These are phyloP conservation scores for Pomacea maculata DNA, from an alignment of 1,140 invertebrate species.

Conservation along the genomic window DNA sequence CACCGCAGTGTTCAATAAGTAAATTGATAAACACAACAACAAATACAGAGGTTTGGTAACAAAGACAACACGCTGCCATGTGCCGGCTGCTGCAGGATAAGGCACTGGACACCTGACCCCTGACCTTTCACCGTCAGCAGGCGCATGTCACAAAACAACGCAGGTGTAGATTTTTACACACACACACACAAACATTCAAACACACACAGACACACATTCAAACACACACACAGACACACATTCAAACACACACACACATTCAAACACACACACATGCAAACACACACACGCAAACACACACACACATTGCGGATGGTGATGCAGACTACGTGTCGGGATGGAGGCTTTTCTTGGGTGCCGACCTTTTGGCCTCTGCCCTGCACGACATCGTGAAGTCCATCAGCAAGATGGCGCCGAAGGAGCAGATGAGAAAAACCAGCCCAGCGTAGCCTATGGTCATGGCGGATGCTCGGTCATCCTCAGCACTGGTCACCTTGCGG, in stretches of 20 bases:
- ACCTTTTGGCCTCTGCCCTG: too few species aligned
- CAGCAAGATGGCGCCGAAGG: slow-evolving; percentile 4
- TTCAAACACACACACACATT: background rate
- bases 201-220: background rate
- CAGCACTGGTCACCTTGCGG: slow-evolving; percentile 15
- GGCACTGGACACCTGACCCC: too few species aligned
- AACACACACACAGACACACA: slow-evolving; percentile 1
- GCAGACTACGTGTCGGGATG: too few species aligned
- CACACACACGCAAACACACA: slow-evolving; percentile 2
- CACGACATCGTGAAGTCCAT: slow-evolving; percentile 3
- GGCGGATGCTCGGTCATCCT: slow-evolving; percentile 8
- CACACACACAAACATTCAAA: background rate
- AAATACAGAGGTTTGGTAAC: too few species aligned
- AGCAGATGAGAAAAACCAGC: background rate
- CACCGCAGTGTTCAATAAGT: too few species aligned
- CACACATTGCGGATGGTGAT: background rate
- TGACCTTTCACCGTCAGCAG: too few species aligned
- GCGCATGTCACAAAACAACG: background rate
- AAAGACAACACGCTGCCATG: too few species aligned
- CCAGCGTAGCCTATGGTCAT: slow-evolving; percentile 8
- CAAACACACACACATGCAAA: background rate
- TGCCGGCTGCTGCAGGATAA: too few species aligned
- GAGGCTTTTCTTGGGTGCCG: too few species aligned
- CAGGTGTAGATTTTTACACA: background rate
- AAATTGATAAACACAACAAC: too few species aligned